Conservation (phyloP, 2,113 vertebrate genomes). For the Ophthalmotilapia sp. region DNA sequence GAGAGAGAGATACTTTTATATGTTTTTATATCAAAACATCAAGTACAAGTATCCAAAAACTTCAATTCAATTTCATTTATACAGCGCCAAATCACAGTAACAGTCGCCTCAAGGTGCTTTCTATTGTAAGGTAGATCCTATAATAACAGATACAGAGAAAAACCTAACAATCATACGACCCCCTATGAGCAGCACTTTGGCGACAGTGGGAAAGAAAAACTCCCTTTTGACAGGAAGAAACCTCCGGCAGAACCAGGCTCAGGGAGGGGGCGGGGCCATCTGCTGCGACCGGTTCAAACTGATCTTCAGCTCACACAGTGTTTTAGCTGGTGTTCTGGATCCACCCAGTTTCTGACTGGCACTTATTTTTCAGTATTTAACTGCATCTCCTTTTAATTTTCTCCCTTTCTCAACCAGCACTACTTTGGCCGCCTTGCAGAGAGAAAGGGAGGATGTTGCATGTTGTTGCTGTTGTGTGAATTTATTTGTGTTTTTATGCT, state of each 20-base stretch:
- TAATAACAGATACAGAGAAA: not conserved
- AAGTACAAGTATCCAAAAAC: not conserved
- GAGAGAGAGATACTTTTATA: not conserved
- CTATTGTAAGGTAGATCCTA: rapidly evolving
- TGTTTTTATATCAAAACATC: not conserved
- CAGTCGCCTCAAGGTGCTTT: not conserved
- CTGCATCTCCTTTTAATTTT: not conserved
- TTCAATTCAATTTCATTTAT: rapidly evolving
- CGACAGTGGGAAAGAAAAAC: rapidly evolving
- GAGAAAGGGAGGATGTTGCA: not conserved
- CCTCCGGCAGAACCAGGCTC: rapidly evolving
- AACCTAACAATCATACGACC: not conserved
- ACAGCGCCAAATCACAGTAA: not conserved
- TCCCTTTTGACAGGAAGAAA: not conserved
- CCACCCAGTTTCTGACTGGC: not conserved
- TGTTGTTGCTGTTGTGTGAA: not conserved
- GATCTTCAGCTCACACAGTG: not conserved
- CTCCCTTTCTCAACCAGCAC: not conserved
- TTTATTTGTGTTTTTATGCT: not conserved
- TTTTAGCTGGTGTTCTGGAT: not conserved
- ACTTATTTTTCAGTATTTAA: not conserved
- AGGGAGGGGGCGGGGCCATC: not conserved
- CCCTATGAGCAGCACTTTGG: not conserved
- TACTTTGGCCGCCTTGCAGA: not conserved
- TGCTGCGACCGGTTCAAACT: not conserved